Percentiles rank a stretch among this genome's conserved stretches.
These are phyloP conservation scores for Calonectris borealis DNA, from an alignment of 2,113 vertebrate genomes.

Conservation along the genomic window DNA sequence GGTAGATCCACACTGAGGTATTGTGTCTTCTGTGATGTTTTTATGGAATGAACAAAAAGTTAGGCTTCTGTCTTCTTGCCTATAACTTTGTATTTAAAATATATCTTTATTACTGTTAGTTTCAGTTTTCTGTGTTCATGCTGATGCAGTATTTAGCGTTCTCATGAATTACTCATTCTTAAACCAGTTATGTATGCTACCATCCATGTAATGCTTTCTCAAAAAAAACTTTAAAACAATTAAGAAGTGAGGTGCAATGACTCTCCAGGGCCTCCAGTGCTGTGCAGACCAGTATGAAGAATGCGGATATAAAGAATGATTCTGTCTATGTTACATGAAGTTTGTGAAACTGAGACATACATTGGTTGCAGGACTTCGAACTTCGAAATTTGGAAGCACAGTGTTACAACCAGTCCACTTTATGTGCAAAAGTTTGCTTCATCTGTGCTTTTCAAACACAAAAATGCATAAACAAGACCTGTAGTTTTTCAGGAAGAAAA, in stretches of 20 bases:
- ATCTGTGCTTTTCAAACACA: neutral
- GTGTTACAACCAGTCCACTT: neutral
- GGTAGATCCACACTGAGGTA: neutral
- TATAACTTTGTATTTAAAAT: neutral
- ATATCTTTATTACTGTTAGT: neutral
- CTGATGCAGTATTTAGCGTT: neutral
- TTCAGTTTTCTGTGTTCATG: neutral
- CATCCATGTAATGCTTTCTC: neutral
- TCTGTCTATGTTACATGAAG: neutral
- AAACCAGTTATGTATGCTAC: neutral
- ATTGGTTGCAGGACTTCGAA: neutral
- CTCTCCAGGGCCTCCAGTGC: rapidly evolving
- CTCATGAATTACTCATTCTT: neutral
- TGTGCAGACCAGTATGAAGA: neutral
- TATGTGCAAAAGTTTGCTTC: neutral
- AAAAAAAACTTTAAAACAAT: neutral
- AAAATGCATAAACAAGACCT: neutral
- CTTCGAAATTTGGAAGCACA: neutral
- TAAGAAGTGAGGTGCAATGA: neutral
- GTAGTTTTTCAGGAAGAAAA: neutral
- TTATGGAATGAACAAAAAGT: neutral
- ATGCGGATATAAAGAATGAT: neutral
- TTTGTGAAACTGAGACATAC: neutral
- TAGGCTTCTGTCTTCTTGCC: neutral
- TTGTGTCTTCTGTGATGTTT: neutral